A percentile compares a stretch with the other conserved stretches of the same genome.
Evolutionary conservation across 2,113 vertebrate species (phyloP).

Genomic region (Aplodontia rufa): DNA sequence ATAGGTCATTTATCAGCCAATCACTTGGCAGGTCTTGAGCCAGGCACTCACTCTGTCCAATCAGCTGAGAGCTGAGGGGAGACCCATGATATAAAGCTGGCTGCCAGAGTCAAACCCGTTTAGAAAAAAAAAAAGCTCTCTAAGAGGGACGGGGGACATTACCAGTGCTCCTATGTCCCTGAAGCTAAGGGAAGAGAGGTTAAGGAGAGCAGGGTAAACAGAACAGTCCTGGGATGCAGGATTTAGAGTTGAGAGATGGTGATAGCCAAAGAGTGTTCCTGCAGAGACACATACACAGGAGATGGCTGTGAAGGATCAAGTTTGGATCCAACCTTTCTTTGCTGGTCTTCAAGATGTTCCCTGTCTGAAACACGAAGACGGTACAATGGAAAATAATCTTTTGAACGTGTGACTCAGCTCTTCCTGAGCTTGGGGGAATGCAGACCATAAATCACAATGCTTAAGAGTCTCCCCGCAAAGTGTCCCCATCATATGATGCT

Average conservation of each 20-base stretch:
- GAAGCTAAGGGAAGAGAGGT: neutral
- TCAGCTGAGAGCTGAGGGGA: neutral
- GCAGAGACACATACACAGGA: neutral
- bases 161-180: neutral
- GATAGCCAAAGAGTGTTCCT: neutral
- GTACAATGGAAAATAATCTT: slow-evolving; percentile 45
- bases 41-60: neutral
- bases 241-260: neutral
- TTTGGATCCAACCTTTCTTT: neutral
- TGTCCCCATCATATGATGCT: neutral
- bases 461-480: neutral
- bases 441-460: neutral
- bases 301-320: neutral
- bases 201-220: neutral
- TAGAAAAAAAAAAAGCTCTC: neutral
- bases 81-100: neutral
- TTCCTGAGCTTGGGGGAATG: slow-evolving; percentile 42
- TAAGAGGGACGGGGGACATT: neutral
- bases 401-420: slow-evolving; percentile 51
- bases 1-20: neutral
- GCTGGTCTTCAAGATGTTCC: neutral
- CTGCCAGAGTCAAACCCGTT: neutral
- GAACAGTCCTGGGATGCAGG: neutral
- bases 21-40: neutral
- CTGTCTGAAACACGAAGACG: neutral